Percentiles rank a stretch among this genome's conserved stretches.
phyloP scores from a whole-genome alignment of 2,888 invertebrate genomes.

The Agrenia bidenticulata region DNA sequence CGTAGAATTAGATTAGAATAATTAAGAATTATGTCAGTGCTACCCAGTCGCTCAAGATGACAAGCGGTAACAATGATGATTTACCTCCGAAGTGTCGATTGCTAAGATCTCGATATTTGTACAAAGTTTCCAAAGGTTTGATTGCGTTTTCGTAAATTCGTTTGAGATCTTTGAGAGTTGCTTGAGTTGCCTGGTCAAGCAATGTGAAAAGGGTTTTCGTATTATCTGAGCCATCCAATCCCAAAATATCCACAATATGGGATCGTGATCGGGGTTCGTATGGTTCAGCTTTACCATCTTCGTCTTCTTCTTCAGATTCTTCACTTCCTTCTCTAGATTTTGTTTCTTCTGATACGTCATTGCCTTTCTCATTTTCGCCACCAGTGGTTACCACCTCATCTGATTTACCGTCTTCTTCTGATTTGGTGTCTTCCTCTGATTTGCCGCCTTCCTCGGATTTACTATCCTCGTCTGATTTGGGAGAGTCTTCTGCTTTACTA shows the following conservation, averaged over 20 bases:
- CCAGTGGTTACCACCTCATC: too few relatives aligned
- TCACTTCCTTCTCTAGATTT: slow-evolving; percentile 31
- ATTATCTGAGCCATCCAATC: slow-evolving; percentile 71
- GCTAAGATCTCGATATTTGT: slow-evolving; percentile 88
- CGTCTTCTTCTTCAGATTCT: slow-evolving; percentile 46
- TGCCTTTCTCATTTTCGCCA: slow-evolving; percentile 23
- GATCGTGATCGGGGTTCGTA: slow-evolving; percentile 74
- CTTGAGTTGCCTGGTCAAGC: slow-evolving; percentile 71
- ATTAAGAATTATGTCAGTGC: background rate
- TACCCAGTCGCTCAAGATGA: background rate
- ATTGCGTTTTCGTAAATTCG: slow-evolving; percentile 81
- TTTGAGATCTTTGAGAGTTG: slow-evolving; percentile 80
- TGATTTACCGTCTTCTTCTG: slow-evolving; percentile 20
- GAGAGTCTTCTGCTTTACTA: slow-evolving; percentile 28
- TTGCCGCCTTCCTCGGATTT: slow-evolving; percentile 27
- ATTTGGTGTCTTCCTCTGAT: slow-evolving; percentile 24
- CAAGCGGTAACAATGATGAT: background rate
- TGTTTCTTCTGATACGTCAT: slow-evolving; percentile 21
- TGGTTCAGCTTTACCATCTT: slow-evolving; percentile 53
- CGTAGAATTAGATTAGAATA: background rate
- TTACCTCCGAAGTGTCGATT: slow-evolving; percentile 80
- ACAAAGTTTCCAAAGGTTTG: slow-evolving; percentile 84
- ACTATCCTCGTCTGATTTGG: slow-evolving; percentile 29
- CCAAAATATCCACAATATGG: slow-evolving; percentile 76
- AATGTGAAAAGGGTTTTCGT: slow-evolving; percentile 68